Evolutionary conservation across 2,888 invertebrate species (phyloP), one percentile per base, ranked within the genome.

Genomic region (Stenolophus ochropezus): DNA sequence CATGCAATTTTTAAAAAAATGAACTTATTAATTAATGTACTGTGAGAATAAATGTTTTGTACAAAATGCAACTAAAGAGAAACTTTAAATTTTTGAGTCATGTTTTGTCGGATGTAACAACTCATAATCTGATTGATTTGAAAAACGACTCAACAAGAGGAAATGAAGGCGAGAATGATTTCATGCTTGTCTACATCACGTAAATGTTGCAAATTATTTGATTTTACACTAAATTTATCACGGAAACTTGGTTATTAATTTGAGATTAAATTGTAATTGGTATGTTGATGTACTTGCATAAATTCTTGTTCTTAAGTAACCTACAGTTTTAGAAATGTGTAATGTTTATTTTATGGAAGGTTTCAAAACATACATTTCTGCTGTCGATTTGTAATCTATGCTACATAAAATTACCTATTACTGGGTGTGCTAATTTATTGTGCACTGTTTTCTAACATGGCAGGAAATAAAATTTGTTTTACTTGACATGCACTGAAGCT

Each of bases 111-210:
- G 61, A 61, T 61, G 61, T 61, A 61, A 61, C 61, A 61, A n/a
- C 61, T 11, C 21, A 14, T 61, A 25, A 61, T 23, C 25, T 61
- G 61, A 23, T 25, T 61, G 25, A 61, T 25, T 25, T n/a, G 61
- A 61, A 61, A 61, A 61, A 25, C 61, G 23, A 61, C 25, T 56
- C 21, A 11, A 20, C 18, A 61, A 61, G 61, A 61, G 61, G 61
- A 61, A 61, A 25, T 61, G 23, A 3, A 21, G 56, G 11, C 23
- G 25, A 33, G 18, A 69, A 33, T 33, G 51, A 74, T 74, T 74
- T 74, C 51, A 74, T 74, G 74, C 74, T 74, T 74, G 51, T 23
- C 23, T 53, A 53, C 51, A 74, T 74, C 74, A 74, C 16, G 53
- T 27, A 74, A 74, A 53, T 73, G 21, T 73, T 21, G 11, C 53